phyloP scores from a whole-genome alignment of 2,888 invertebrate genomes.

The Harmothoe impar region DNA sequence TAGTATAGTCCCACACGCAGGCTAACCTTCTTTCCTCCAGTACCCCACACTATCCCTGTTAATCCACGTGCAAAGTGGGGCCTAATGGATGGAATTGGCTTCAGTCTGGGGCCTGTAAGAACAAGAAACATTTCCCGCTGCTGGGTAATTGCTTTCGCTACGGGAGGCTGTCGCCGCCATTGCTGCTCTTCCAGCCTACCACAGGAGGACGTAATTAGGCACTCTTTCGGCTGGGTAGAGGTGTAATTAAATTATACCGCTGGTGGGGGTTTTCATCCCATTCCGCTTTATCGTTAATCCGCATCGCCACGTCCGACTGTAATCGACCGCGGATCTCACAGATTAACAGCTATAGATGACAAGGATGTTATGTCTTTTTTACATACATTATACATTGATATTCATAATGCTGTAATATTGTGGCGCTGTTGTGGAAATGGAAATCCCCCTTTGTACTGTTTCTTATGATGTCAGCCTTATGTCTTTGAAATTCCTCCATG shows the following conservation, averaged over 20 bases:
- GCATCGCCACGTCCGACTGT: neutral
- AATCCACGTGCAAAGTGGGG: neutral
- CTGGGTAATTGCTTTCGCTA: neutral
- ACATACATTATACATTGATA: too few species aligned
- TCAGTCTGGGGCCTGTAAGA: neutral
- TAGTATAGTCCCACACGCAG: neutral
- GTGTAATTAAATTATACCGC: constrained; percentile 20
- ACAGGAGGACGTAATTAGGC: neutral
- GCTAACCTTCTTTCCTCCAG: neutral
- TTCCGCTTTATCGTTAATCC: neutral
- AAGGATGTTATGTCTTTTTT: too few species aligned
- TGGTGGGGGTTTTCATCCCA: neutral
- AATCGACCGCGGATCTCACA: neutral
- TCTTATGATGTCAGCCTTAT: too few species aligned
- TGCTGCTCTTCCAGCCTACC: neutral
- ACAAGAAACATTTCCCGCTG: neutral
- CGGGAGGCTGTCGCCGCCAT: neutral
- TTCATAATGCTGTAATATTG: too few species aligned
- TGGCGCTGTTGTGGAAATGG: too few species aligned
- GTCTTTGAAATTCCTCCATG: too few species aligned
- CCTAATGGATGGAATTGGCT: constrained; percentile 19
- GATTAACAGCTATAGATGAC: neutral
- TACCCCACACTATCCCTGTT: neutral
- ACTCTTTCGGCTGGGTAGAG: neutral
- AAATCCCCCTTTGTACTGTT: too few species aligned